Conservation (phyloP, 1,140 invertebrate genomes). For the Pachyrhynchus sulphureomaculatus region DNA sequence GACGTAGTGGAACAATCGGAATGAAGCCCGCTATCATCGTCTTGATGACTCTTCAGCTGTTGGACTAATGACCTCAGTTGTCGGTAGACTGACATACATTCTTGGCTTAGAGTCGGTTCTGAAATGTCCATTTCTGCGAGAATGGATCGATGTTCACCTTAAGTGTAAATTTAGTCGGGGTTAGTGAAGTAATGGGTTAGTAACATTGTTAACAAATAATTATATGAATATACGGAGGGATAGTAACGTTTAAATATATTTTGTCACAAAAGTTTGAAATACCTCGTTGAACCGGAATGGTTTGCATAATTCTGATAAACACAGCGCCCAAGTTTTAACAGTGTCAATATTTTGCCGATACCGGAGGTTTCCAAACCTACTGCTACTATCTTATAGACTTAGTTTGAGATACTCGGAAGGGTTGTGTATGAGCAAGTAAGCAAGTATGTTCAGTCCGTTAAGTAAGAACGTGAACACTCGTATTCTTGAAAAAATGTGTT, state of each 20-base stretch:
- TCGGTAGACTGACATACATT: slow-evolving; percentile 64
- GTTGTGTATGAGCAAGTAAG: too few relatives aligned
- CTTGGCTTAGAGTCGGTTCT: slow-evolving; percentile 64
- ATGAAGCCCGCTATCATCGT: slow-evolving; percentile 63
- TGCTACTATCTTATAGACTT: too few relatives aligned
- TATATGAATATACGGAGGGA: background rate
- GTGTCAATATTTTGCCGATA: background rate
- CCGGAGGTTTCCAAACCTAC: too few relatives aligned
- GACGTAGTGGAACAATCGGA: slow-evolving; percentile 58
- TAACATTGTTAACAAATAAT: slow-evolving; percentile 11
- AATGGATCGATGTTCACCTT: slow-evolving; percentile 57
- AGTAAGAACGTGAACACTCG: too few relatives aligned
- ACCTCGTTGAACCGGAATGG: too few relatives aligned
- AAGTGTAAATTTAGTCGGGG: slow-evolving; percentile 5
- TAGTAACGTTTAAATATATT: too few relatives aligned
- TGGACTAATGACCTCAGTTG: slow-evolving; percentile 67
- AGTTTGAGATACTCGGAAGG: too few relatives aligned
- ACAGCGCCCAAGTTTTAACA: background rate
- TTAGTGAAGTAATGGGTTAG: slow-evolving; percentile 26
- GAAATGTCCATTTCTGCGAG: slow-evolving; percentile 77
- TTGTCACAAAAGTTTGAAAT: too few relatives aligned
- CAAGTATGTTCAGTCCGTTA: too few relatives aligned
- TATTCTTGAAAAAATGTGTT: too few relatives aligned
- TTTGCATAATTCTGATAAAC: too few relatives aligned
- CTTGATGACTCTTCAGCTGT: slow-evolving; percentile 70